phyloP scores from a whole-genome alignment of 2,797 vertebrate genomes.

The Bryconaethiops microstoma region DNA sequence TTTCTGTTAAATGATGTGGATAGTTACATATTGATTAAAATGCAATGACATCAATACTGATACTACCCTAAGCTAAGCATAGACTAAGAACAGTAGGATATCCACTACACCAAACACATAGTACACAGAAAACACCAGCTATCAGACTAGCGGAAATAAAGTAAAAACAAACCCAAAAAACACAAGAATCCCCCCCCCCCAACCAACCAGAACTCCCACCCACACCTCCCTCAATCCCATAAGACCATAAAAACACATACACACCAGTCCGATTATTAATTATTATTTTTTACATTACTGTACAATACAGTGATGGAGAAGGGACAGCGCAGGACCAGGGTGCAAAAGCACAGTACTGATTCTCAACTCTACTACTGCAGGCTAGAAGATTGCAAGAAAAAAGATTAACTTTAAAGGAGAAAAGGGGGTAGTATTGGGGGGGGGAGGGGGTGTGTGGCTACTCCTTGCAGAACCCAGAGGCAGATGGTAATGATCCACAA shows the following conservation, averaged over 20 bases:
- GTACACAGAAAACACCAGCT: slow-evolving; percentile 66
- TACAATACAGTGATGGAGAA: slow-evolving; percentile 69
- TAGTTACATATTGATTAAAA: slow-evolving; percentile 74
- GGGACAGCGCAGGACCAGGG: slow-evolving; percentile 59
- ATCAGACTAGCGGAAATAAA: slow-evolving; percentile 70
- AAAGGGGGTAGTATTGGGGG: not conserved
- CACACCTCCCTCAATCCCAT: slow-evolving; percentile 35
- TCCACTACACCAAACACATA: slow-evolving; percentile 74
- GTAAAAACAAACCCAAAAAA: slow-evolving; percentile 58
- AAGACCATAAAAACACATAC: slow-evolving; percentile 63
- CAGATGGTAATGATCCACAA: slow-evolving; percentile 8
- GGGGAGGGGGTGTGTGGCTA: no score
- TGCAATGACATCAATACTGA: slow-evolving; percentile 73
- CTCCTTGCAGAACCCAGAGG: slow-evolving; percentile 9
- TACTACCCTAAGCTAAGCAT: slow-evolving; percentile 71
- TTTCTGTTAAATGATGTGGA: slow-evolving; percentile 72
- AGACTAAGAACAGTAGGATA: slow-evolving; percentile 68
- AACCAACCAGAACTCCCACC: slow-evolving; percentile 37
- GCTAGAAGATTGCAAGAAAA: slow-evolving; percentile 23
- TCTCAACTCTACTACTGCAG: slow-evolving; percentile 53
- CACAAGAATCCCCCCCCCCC: slow-evolving; percentile 16
- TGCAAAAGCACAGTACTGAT: slow-evolving; percentile 57
- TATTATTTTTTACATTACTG: slow-evolving; percentile 75
- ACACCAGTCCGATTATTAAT: slow-evolving; percentile 68
- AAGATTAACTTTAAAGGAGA: not conserved